A percentile compares a stretch with the other conserved stretches of the same genome.
These are phyloP conservation scores for Siniperca scherzeri DNA, from an alignment of 2,797 vertebrate species.

Conservation along the genomic window DNA sequence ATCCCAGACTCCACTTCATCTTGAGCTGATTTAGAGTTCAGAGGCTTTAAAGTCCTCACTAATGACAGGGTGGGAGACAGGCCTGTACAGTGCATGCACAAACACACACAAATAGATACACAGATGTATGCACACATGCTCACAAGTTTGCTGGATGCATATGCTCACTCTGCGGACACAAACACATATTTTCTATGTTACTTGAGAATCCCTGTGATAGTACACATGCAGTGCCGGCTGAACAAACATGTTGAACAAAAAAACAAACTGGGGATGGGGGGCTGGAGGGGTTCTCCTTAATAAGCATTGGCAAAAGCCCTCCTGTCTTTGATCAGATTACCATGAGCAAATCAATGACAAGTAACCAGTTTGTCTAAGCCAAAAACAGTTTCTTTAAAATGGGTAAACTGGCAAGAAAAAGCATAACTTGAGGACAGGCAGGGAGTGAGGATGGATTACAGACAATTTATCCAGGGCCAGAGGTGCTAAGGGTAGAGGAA, in stretches of 20 bases:
- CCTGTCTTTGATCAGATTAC: constrained; percentile 70
- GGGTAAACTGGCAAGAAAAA: constrained; percentile 49
- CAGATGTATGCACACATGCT: constrained; percentile 50
- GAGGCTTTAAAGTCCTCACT: constrained; percentile 79
- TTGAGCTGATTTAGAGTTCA: constrained; percentile 83
- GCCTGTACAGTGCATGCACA: constrained; percentile 37
- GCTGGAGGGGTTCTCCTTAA: constrained; percentile 58
- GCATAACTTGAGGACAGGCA: constrained; percentile 43
- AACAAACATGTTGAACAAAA: constrained; percentile 80
- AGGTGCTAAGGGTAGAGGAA: constrained; percentile 75
- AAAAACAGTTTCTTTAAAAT: constrained; percentile 41
- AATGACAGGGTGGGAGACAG: constrained; percentile 81
- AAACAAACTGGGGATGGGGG: constrained; percentile 52
- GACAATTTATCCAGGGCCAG: constrained; percentile 65
- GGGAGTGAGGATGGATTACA: constrained; percentile 64
- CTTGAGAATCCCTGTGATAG: constrained; percentile 71
- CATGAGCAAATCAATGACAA: constrained; percentile 45
- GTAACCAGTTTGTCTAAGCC: constrained; percentile 31
- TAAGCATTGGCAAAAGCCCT: constrained; percentile 63
- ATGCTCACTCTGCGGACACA: constrained; percentile 57
- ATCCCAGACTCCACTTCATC: constrained; percentile 80
- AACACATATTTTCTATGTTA: constrained; percentile 68
- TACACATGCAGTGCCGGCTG: constrained; percentile 74
- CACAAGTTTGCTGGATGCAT: constrained; percentile 53
- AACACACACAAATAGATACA: constrained; percentile 35